A percentile compares a stretch with the other conserved stretches of the same genome.
Evolutionary conservation across 2,797 vertebrate genomes (phyloP).

Genomic region (Lemur catta): DNA sequence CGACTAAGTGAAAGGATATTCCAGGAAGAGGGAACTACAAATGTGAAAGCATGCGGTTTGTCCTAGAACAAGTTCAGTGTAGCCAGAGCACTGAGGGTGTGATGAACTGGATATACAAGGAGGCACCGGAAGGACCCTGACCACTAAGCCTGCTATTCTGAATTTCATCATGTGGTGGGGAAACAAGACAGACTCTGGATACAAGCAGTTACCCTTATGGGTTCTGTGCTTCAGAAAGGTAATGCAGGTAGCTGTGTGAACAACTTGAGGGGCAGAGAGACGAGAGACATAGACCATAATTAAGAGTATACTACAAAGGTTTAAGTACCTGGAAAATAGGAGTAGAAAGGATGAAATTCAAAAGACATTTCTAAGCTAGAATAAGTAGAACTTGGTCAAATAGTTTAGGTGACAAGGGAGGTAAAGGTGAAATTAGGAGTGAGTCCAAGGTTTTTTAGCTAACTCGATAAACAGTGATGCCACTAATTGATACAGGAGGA

Average conservation of each 20-base stretch:
- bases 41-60: neutral
- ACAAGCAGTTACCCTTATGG: neutral
- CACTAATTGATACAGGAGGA: neutral
- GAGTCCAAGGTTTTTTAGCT: neutral
- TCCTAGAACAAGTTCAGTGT: neutral
- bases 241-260: neutral
- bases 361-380: neutral
- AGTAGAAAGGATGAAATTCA: neutral
- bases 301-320: neutral
- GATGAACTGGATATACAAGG: neutral
- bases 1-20: neutral
- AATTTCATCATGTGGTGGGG: neutral
- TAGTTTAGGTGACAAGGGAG: neutral
- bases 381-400: neutral
- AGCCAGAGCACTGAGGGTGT: neutral
- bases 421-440: neutral
- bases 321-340: neutral
- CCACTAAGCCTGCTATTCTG: neutral
- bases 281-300: neutral
- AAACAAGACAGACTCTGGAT: neutral
- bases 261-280: neutral
- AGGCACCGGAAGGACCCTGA: neutral
- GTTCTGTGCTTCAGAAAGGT: neutral
- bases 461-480: neutral
- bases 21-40: neutral